phyloP scores from a whole-genome alignment of 1,140 invertebrate genomes.

The Plutomurus gul region DNA sequence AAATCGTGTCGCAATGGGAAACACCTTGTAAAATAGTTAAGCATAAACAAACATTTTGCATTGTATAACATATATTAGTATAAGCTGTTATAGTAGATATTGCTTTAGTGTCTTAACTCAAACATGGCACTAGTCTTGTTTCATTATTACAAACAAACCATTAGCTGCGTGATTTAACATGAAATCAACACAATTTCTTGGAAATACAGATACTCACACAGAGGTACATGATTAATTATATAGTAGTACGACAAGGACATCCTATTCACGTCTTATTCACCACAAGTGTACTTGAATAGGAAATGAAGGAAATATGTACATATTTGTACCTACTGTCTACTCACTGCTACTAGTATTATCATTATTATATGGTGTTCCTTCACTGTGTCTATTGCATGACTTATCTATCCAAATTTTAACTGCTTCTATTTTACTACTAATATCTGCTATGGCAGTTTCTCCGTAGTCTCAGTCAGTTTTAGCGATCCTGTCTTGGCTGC shows the following conservation, averaged over 20 bases:
- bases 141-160: not conserved
- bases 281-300: constrained; percentile 11
- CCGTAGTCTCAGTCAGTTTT: too few relatives aligned
- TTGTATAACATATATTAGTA: too few relatives aligned
- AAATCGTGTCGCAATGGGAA: too few relatives aligned
- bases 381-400: constrained; percentile 3
- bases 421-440: too few relatives aligned
- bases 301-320: constrained; percentile 7
- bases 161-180: not conserved
- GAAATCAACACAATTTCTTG: constrained; percentile 2
- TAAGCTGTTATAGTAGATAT: too few relatives aligned
- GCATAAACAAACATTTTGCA: not conserved
- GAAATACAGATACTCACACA: not conserved
- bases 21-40: not conserved
- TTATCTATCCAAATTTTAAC: not conserved
- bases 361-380: too few relatives aligned
- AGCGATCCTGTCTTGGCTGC: too few relatives aligned
- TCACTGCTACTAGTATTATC: not conserved
- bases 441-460: too few relatives aligned
- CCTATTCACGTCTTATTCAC: constrained; percentile 17
- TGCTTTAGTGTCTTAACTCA: too few relatives aligned
- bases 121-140: not conserved
- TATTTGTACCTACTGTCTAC: not conserved
- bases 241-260: constrained; percentile 1
- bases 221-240: constrained; percentile 9